Evolutionary conservation across 2,113 vertebrate genomes (phyloP), one percentile per base, ranked within the genome.

Genomic region (Catagonus wagneri): DNA sequence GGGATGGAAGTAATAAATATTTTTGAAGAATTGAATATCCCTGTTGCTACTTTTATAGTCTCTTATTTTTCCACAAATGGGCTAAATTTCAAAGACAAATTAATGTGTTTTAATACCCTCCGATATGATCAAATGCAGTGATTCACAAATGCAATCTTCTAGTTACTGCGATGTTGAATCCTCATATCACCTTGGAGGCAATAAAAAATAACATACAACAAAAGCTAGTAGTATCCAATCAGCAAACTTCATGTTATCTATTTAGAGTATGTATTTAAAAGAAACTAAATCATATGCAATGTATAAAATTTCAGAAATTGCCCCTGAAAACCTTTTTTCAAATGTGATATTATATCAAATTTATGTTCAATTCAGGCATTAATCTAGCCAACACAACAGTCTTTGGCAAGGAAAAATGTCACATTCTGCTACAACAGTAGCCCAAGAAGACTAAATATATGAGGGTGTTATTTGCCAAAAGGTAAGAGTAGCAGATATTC

Each of bases 381-480:
- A 97, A 98, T 96, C 79, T 95, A 97, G 97, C 61, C 93, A 44
- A 29, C 96, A 93, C 92, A 92, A 76, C 83, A 87, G 69, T 36
- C 50, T 83, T 96, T 90, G 23, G 13, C 36, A 96, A 98, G 96
- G 95, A 98, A 98, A 98, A 97, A 95, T 97, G 78, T 65, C 80
- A 98, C 96, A 97, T 83, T 94, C 96, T 98, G 96, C 91, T 96
- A 83, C 96, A 97, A 97, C 96, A 97, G 95, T 98, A 96, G 97
- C 95, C 96, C 97, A 71, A 97, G 96, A 94, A 97, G 94, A 96
- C 97, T 97, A 98, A 97, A 96, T 95, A 69, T 76, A 91, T 96
- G 91, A 97, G 95, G 94, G 97, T 98, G 98, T 98, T 98, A 98
- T 98, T 98, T 98, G 98, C 97, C 98, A 97, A 98, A 98, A 98